phyloP scores from a whole-genome alignment of 2,797 vertebrate genomes.

The Dendrocincla tyrannina region DNA sequence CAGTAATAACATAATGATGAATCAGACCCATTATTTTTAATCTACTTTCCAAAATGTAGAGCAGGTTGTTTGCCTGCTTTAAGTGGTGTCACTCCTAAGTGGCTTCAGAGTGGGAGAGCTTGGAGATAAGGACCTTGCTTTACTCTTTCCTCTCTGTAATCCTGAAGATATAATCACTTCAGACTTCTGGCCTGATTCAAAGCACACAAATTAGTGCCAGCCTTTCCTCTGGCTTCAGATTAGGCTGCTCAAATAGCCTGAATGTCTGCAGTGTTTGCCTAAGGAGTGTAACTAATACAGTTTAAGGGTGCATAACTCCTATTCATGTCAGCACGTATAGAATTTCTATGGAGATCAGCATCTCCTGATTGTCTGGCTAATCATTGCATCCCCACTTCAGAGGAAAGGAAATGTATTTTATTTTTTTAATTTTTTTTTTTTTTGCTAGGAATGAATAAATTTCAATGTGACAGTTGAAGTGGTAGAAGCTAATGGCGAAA shows the following conservation, averaged over 20 bases:
- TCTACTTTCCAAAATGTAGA: neutral
- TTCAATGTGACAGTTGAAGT: slow-evolving; percentile 12
- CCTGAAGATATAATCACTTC: neutral
- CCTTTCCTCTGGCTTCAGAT: neutral
- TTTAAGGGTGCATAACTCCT: neutral
- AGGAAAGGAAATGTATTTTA: neutral
- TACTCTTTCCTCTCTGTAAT: neutral
- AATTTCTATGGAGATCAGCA: slow-evolving; percentile 13
- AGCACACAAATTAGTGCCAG: neutral
- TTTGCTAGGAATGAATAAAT: neutral
- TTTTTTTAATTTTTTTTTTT: neutral
- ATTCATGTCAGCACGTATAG: neutral
- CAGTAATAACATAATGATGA: neutral
- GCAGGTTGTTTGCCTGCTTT: neutral
- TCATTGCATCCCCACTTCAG: neutral
- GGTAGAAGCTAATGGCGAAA: slow-evolving; percentile 26
- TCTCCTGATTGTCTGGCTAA: neutral
- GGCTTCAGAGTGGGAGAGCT: neutral
- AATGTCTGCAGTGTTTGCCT: neutral
- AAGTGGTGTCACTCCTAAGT: neutral
- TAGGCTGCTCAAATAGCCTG: neutral
- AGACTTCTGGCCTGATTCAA: neutral
- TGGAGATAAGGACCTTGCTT: neutral
- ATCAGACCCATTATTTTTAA: neutral
- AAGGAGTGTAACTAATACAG: slow-evolving; percentile 3